phyloP scores from a whole-genome alignment of 2,888 invertebrate species.

The Troides aeacus region DNA sequence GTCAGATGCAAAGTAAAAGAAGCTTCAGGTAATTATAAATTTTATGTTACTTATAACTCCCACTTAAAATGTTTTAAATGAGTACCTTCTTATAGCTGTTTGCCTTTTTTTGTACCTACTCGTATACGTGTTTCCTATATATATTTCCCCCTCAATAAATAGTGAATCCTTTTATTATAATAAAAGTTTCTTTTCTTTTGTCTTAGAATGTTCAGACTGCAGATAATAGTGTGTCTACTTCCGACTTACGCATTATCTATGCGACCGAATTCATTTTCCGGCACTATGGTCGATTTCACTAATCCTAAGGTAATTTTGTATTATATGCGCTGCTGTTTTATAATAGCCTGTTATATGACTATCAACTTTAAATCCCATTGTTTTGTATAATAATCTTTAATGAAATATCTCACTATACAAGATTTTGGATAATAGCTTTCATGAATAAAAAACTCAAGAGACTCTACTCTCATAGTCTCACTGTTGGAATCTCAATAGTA shows the following conservation, averaged over 20 bases:
- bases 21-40: slow-evolving; percentile 2
- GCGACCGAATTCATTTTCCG: slow-evolving; percentile 42
- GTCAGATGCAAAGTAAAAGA: no score
- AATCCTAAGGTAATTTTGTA: slow-evolving; percentile 59
- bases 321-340: background rate
- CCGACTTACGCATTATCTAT: slow-evolving; percentile 37
- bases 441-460: no score
- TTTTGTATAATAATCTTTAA: no score
- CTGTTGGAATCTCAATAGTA: no score
- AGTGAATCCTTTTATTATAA: background rate
- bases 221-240: slow-evolving; percentile 39
- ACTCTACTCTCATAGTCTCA: no score
- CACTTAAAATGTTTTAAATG: no score
- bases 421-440: no score
- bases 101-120: no score
- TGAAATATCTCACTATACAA: no score
- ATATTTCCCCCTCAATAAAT: background rate
- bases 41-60: background rate
- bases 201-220: slow-evolving; percentile 43
- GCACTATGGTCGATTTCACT: slow-evolving; percentile 66
- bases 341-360: background rate
- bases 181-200: slow-evolving; percentile 1
- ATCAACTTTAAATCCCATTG: no score
- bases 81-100: no score
- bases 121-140: no score